Evolutionary conservation across 1,140 invertebrate species (phyloP).

Genomic region (Neotoxoptera formosana): DNA sequence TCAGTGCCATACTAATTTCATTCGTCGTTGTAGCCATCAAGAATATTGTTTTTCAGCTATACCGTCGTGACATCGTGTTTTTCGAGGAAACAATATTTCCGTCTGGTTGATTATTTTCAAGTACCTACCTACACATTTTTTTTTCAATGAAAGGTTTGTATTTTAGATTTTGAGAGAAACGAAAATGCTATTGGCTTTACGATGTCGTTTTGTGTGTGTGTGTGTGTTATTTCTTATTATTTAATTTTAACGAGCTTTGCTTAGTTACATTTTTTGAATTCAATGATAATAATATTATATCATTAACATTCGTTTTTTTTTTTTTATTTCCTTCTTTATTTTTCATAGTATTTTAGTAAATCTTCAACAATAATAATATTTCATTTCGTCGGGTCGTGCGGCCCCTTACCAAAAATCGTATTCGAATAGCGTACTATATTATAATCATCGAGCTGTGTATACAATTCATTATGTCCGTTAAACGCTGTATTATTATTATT

Average conservation of each 20-base stretch:
- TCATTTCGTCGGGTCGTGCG: neutral
- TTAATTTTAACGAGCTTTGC: neutral
- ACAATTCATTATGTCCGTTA: neutral
- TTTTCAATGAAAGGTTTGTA: neutral
- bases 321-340: neutral
- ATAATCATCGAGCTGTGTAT: neutral
- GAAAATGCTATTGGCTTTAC: neutral
- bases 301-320: neutral
- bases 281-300: neutral
- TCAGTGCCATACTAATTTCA: neutral
- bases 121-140: neutral
- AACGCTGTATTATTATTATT: too few species aligned
- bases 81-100: neutral
- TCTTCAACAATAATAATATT: constrained; percentile 12
- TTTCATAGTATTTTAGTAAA: too few species aligned
- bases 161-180: neutral
- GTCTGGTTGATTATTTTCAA: neutral
- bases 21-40: neutral
- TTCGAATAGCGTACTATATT: neutral
- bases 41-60: neutral
- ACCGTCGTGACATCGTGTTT: neutral
- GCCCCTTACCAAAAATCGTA: neutral
- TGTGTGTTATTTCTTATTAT: neutral
- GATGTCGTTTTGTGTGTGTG: neutral
- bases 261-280: neutral